A percentile compares a stretch with the other conserved stretches of the same genome.
phyloP scores from a whole-genome alignment of 1,140 invertebrate species.

The Cardiocondyla obscurior region DNA sequence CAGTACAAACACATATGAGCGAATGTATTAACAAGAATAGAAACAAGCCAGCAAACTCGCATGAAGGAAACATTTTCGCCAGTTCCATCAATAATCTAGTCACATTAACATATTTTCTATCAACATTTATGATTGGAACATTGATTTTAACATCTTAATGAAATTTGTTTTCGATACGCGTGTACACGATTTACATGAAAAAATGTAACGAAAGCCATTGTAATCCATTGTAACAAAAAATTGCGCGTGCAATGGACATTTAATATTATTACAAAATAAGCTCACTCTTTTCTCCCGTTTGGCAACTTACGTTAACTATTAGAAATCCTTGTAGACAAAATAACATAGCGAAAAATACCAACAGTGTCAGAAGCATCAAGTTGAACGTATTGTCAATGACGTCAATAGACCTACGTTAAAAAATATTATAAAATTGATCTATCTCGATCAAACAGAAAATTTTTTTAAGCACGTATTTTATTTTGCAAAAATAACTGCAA shows the following conservation, averaged over 20 bases:
- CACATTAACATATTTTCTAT: slow-evolving; percentile 1
- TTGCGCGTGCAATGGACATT: background rate
- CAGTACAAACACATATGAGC: slow-evolving; percentile 41
- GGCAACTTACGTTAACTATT: slow-evolving; percentile 41
- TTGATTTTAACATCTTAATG: slow-evolving; percentile 5
- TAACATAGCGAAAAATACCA: slow-evolving; percentile 29
- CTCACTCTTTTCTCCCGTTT: background rate
- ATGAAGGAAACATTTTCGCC: background rate
- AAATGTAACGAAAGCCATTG: background rate
- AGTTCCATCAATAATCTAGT: slow-evolving; percentile 1
- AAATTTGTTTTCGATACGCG: background rate
- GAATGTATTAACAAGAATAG: slow-evolving; percentile 24
- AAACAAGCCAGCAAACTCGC: slow-evolving; percentile 39
- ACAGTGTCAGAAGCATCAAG: slow-evolving; percentile 27
- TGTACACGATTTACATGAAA: background rate
- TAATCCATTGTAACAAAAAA: background rate
- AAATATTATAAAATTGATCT: background rate
- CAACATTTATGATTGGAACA: background rate
- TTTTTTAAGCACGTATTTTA: background rate
- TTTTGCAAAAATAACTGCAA: background rate
- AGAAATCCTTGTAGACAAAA: slow-evolving; percentile 33
- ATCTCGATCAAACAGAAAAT: background rate
- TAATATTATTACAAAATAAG: background rate
- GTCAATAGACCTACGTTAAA: slow-evolving; percentile 27
- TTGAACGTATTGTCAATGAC: slow-evolving; percentile 40